Conservation (phyloP, 2,797 vertebrate genomes). For the Distichodus sexfasciatus region DNA sequence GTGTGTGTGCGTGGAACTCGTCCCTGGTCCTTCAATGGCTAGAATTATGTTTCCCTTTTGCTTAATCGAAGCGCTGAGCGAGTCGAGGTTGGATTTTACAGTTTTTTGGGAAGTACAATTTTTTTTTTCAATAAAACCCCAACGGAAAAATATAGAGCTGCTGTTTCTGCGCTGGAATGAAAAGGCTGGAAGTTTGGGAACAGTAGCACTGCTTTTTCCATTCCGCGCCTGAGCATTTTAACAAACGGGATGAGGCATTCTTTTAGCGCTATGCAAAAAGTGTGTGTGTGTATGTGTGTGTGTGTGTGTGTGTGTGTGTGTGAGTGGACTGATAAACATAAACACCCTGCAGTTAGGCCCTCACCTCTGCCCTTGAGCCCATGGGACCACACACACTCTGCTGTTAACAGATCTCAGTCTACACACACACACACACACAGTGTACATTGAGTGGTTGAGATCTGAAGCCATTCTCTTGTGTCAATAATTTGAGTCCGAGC, state of each 20-base stretch:
- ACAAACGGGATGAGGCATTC: constrained; percentile 20
- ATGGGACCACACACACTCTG: constrained; percentile 66
- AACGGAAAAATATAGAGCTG: constrained; percentile 39
- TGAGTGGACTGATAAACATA: constrained; percentile 59
- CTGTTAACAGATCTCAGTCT: no score
- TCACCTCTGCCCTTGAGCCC: constrained; percentile 64
- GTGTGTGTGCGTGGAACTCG: no score
- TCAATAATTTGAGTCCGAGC: background rate
- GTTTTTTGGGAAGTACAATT: constrained; percentile 32
- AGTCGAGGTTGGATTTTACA: constrained; percentile 32
- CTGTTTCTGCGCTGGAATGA: constrained; percentile 17
- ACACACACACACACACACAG: constrained; percentile 72
- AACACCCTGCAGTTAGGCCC: constrained; percentile 65
- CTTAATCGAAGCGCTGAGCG: constrained; percentile 2
- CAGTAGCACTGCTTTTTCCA: constrained; percentile 52
- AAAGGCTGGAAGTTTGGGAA: constrained; percentile 34
- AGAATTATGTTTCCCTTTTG: background rate
- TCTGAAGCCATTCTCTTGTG: background rate
- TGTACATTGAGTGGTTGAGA: no score
- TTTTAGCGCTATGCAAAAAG: constrained; percentile 20
- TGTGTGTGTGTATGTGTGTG: constrained; percentile 48
- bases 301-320: constrained; percentile 50
- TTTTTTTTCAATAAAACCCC: constrained; percentile 35
- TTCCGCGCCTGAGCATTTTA: constrained; percentile 41
- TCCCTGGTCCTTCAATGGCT: no score